Evolutionary conservation across 2,113 vertebrate species (phyloP), one percentile per base, ranked within the genome.

Genomic region (Lynx canadensis): DNA sequence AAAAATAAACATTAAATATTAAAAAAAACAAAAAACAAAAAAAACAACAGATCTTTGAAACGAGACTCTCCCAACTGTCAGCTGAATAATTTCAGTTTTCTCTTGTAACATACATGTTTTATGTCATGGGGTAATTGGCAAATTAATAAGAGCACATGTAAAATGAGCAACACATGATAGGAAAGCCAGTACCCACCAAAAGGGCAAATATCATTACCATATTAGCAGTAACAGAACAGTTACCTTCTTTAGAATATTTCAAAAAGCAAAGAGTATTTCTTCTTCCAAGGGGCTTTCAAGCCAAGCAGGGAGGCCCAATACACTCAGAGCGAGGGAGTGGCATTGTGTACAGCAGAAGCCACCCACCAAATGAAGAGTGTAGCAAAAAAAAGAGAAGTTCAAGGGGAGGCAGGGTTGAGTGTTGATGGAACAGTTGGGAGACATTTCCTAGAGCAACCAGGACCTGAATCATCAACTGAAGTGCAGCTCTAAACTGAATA

Each of bases 361-460:
- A 21, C 41, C 25, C 1, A 0, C 27, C n/a, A 73, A 63, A 25
- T 13, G 14, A 65, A 74, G n/a, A 5, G 31, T 1, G 19, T 0
- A 25, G 29, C 5, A 52, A 60, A 4, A 81, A 38, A 19, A 38
- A 57, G 68, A 87, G 79, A 57, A 21, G 23, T 14, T 84, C 3
- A 6, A 11, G 36, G 4, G 18, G 7, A 18, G n/a, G 27, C 23
- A 15, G 14, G 14, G 21, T 1, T 6, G 21, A 19, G 27, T 15
- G 33, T 50, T 68, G 19, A n/a, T 27, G 16, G 31, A 76, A 92
- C 2, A 36, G n/a, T 0, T 33, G 21, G 21, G 21, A 91, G 41
- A 50, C 16, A 8, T 18, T 15, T 36, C n/a, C 45, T 19, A 18
- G 12, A 8, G 45, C 9, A 65, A 27, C 50, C 36, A 81, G 41